Evolutionary conservation across 2,797 vertebrate species (phyloP).

Genomic region (Alectoris magna): DNA sequence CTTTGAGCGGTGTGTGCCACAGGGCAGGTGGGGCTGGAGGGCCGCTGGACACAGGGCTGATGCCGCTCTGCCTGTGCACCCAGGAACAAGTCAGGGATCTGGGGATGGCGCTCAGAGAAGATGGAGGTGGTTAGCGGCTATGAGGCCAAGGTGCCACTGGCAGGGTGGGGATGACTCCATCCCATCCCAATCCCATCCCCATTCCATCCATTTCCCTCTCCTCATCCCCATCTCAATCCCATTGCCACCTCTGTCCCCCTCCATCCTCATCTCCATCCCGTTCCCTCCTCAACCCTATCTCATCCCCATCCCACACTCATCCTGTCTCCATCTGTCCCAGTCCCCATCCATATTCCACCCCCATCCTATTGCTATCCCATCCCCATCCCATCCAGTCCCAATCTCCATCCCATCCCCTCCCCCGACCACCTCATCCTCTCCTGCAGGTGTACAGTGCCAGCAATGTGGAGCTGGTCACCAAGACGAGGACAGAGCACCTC

Average conservation of each 20-base stretch:
- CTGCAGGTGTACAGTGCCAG: constrained; percentile 94
- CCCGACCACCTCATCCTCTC: neutral
- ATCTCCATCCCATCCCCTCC: neutral
- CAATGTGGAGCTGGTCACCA: constrained; percentile 95
- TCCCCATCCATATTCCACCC: too few relatives aligned
- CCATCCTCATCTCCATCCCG: neutral
- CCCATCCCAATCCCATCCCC: too few relatives aligned
- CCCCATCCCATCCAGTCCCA: too few relatives aligned
- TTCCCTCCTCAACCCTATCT: neutral
- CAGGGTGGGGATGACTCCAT: neutral
- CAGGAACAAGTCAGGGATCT: constrained; percentile 97
- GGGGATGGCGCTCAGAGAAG: constrained; percentile 98
- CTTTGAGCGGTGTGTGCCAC: constrained; percentile 88
- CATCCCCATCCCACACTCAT: neutral
- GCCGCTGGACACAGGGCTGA: neutral
- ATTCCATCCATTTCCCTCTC: too few relatives aligned
- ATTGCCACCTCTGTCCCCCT: neutral
- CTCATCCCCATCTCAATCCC: too few relatives aligned
- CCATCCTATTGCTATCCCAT: too few relatives aligned
- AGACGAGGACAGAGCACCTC: constrained; percentile 94
- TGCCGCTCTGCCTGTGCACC: neutral
- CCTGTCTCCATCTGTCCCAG: neutral
- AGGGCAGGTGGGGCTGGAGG: neutral
- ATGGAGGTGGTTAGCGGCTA: constrained; percentile 93
- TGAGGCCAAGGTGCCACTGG: constrained; percentile 86